Evolutionary conservation across 1,140 invertebrate species (phyloP).

Genomic region (Sarcophaga peregrina): DNA sequence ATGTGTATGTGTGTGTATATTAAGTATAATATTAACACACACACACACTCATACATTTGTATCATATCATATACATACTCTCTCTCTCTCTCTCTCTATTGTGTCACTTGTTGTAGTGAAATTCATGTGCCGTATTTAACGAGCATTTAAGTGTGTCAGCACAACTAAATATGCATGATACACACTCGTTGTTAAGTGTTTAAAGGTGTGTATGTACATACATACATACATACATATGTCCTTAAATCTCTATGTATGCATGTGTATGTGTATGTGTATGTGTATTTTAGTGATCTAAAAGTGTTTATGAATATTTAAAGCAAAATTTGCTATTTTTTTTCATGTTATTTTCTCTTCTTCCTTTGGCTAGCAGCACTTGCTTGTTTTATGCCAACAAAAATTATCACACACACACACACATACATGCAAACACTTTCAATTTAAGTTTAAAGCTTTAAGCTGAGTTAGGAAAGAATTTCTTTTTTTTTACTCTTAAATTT

Average conservation of each 20-base stretch:
- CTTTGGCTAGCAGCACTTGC: background rate
- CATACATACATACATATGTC: no score
- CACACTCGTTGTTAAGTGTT: background rate
- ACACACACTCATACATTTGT: background rate
- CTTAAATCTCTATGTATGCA: no score
- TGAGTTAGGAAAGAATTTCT: no score
- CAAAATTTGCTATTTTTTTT: conserved; percentile 32
- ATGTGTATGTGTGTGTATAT: background rate
- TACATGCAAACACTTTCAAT: background rate
- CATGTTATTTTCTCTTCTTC: background rate
- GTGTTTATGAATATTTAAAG: conserved; percentile 40
- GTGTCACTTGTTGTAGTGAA: no score
- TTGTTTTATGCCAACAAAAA: background rate
- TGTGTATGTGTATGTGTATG: background rate
- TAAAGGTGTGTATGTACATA: no score
- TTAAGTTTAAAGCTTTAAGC: background rate
- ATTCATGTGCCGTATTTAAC: conserved; percentile 5
- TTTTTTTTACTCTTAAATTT: no score
- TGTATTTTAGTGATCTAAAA: conserved; percentile 4
- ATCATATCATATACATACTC: no score
- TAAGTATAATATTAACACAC: background rate
- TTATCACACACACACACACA: background rate
- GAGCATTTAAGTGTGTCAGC: conserved; percentile 41
- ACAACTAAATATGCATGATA: conserved; percentile 29
- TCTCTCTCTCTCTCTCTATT: no score